Evolutionary conservation across 1,140 invertebrate genomes (phyloP), one percentile per base, ranked within the genome.

Genomic region (Zaprionus capensis): DNA sequence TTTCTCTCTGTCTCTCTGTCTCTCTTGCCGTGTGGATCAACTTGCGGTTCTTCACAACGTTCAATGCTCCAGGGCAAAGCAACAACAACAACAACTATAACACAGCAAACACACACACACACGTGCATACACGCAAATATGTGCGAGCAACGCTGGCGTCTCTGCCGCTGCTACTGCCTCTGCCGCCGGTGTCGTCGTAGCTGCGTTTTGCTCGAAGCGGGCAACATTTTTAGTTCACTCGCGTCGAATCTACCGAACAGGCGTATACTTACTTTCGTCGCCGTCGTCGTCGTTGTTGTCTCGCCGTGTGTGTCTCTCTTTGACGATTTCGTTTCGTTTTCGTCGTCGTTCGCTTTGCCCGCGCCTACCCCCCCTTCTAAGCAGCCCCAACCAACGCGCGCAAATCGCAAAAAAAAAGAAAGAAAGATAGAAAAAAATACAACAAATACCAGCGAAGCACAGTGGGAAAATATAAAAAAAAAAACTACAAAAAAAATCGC

Each of bases 241-340:
- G 85, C 78, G 81, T 88, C 84, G 78, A 84, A 90, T 88, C 84
- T 82, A 88, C 82, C 81, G 85, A 90, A 82, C 84, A 84, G 78
- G 69, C 84, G 85, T 79, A 76, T 85, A 77, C 82, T 80, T 88
- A 78, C 81, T 87, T 86, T 87, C 61, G 80, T 71, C 80, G 76
- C 68, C 66, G 31, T 2, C 63, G 80, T 81, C 53, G 56, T 69
- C 63, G 80, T 81, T 41, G 46, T 53, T 31, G 31, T 59, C 14
- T 41, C 41, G 28, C 28, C 28, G 44, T 68, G 36, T 70, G 20
- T 56, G 73, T 61, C 73, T 62, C 71, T 58, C 59, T 68, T 68
- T 41, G 65, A 24, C 51, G 55, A 28, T 58, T 70, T 59, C 76
- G 55, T 70, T 70, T 76, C 68, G 80, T 76, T 63, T 15, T 55